These are phyloP conservation scores for Argyrosomus regius DNA, from an alignment of 2,797 vertebrate genomes.

Conservation along the genomic window DNA sequence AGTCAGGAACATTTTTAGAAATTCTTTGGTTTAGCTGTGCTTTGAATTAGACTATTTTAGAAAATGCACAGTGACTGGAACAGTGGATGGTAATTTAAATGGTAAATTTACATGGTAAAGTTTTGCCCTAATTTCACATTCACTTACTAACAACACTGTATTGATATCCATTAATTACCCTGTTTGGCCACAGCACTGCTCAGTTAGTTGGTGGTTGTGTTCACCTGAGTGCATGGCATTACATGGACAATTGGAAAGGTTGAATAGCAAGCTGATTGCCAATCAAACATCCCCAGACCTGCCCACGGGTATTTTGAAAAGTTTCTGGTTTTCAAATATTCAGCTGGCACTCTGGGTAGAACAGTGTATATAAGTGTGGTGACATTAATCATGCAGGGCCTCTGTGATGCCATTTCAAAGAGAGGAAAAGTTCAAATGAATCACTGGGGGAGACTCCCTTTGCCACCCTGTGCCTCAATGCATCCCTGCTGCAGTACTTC, in stretches of 20 bases:
- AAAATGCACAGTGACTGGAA: neutral
- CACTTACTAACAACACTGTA: neutral
- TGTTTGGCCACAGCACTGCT: slow-evolving; percentile 17
- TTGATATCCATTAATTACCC: slow-evolving; percentile 27
- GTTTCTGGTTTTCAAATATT: slow-evolving; percentile 63
- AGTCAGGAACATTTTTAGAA: neutral
- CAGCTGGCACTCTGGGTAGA: slow-evolving; percentile 46
- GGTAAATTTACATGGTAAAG: no score
- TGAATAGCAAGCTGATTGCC: slow-evolving; percentile 62
- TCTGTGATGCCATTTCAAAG: slow-evolving; percentile 80
- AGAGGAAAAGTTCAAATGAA: slow-evolving; percentile 77
- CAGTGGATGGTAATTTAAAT: neutral
- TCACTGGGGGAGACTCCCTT: slow-evolving; percentile 66
- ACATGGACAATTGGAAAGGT: slow-evolving; percentile 38
- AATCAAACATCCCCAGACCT: slow-evolving; percentile 58
- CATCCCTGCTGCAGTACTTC: slow-evolving; percentile 48
- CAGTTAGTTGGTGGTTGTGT: slow-evolving; percentile 4
- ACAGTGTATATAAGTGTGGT: slow-evolving; percentile 56
- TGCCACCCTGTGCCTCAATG: slow-evolving; percentile 41
- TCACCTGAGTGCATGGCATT: slow-evolving; percentile 47
- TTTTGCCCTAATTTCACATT: slow-evolving; percentile 16
- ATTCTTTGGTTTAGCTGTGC: neutral
- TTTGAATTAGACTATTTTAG: neutral
- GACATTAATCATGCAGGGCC: slow-evolving; percentile 74
- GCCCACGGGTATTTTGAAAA: slow-evolving; percentile 40